phyloP scores from a whole-genome alignment of 2,888 invertebrate species.

The Drosophila imparisetae region DNA sequence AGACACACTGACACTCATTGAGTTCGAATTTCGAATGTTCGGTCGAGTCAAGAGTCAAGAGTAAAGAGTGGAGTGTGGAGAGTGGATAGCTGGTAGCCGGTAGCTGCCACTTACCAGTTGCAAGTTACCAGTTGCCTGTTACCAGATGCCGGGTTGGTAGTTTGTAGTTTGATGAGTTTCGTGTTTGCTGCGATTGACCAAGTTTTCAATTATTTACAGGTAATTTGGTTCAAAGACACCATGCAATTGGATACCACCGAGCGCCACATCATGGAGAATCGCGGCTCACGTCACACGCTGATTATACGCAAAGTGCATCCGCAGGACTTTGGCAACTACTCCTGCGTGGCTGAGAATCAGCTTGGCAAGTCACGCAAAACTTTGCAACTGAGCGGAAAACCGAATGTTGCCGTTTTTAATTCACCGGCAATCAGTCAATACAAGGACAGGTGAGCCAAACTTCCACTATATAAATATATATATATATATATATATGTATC shows the following conservation, averaged over 20 bases:
- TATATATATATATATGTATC: background rate
- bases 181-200: slow-evolving; percentile 62
- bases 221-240: slow-evolving; percentile 89
- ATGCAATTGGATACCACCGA: slow-evolving; percentile 89
- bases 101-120: slow-evolving; percentile 3
- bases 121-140: slow-evolving; percentile 6
- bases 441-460: slow-evolving; percentile 83
- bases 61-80: background rate
- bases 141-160: background rate
- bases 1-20: slow-evolving; percentile 42
- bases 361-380: slow-evolving; percentile 88
- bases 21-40: slow-evolving; percentile 31
- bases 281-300: slow-evolving; percentile 88
- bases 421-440: slow-evolving; percentile 87
- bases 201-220: slow-evolving; percentile 85
- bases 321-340: slow-evolving; percentile 89
- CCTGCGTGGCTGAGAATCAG: slow-evolving; percentile 89
- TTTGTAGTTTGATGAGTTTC: slow-evolving; percentile 15
- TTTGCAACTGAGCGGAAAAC: slow-evolving; percentile 88
- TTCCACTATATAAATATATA: background rate
- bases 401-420: slow-evolving; percentile 88
- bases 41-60: slow-evolving; percentile 9
- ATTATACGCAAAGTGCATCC: slow-evolving; percentile 89
- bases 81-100: slow-evolving; percentile 10
- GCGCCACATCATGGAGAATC: slow-evolving; percentile 88